Evolutionary conservation across 2,888 invertebrate genomes (phyloP).

Genomic region (Gandaritis pyraliata): DNA sequence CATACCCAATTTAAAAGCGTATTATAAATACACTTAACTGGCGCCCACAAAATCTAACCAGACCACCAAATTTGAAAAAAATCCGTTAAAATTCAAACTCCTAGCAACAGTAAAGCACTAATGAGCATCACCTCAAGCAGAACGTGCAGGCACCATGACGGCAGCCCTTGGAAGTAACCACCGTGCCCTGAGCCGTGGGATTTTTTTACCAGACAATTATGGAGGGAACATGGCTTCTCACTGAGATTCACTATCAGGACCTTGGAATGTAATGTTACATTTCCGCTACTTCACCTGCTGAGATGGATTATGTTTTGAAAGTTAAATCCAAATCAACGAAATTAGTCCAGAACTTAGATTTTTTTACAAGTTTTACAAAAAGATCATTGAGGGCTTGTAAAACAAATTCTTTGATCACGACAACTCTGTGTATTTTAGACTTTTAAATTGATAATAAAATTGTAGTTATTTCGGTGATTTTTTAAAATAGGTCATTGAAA

Average conservation of each 20-base stretch:
- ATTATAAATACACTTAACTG: no score
- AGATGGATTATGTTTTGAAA: no score
- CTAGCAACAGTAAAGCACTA: conserved; percentile 41
- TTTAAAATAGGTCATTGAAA: no score
- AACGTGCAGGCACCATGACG: conserved; percentile 59
- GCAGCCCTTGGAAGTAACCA: conserved; percentile 49
- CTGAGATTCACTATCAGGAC: conserved; percentile 11
- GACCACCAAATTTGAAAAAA: conserved; percentile 19
- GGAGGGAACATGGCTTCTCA: not conserved
- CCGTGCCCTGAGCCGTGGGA: conserved; percentile 57
- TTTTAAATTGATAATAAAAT: no score
- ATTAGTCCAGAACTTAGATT: no score
- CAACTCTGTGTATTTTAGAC: no score
- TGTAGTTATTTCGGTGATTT: no score
- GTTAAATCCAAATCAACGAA: no score
- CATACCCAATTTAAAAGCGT: no score
- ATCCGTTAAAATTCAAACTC: conserved; percentile 44
- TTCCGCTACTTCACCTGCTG: not conserved
- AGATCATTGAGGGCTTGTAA: no score
- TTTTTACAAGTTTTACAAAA: no score
- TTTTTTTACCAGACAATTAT: conserved; percentile 33
- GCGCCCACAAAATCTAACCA: not conserved
- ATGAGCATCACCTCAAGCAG: conserved; percentile 58
- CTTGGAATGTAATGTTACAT: not conserved
- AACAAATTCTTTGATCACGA: no score